These are phyloP conservation scores for Altica lythri DNA, from an alignment of 2,888 invertebrate species.

Conservation along the genomic window DNA sequence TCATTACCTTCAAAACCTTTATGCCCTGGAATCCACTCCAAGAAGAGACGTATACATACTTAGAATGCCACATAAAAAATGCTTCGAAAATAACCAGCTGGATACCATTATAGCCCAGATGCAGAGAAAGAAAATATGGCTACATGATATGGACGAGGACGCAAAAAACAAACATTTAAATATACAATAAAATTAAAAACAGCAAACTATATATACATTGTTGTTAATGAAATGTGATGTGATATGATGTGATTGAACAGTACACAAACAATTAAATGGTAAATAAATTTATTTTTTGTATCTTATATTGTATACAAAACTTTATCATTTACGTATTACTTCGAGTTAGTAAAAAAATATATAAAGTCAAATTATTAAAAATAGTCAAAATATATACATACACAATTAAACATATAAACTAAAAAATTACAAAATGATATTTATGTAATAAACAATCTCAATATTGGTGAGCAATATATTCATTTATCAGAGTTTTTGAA, in stretches of 20 bases:
- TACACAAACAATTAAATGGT: slow-evolving; percentile 16
- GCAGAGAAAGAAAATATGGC: too few relatives aligned
- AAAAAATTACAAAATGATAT: slow-evolving; percentile 20
- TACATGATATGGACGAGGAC: too few relatives aligned
- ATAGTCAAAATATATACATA: slow-evolving; percentile 23
- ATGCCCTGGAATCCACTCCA: too few relatives aligned
- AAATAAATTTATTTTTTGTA: slow-evolving; percentile 30
- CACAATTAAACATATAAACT: slow-evolving; percentile 19
- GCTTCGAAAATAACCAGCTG: too few relatives aligned
- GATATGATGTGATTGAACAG: background rate
- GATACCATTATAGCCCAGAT: too few relatives aligned
- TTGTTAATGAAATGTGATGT: too few relatives aligned
- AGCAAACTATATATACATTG: too few relatives aligned
- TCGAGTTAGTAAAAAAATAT: slow-evolving; percentile 33
- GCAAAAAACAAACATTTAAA: too few relatives aligned
- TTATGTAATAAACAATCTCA: slow-evolving; percentile 22
- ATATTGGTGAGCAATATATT: slow-evolving; percentile 20
- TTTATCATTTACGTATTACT: slow-evolving; percentile 29
- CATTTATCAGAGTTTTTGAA: slow-evolving; percentile 4
- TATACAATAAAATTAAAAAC: too few relatives aligned
- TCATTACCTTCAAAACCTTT: too few relatives aligned
- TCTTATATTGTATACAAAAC: slow-evolving; percentile 29
- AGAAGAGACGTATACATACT: too few relatives aligned
- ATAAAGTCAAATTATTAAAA: slow-evolving; percentile 18
- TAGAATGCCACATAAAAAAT: too few relatives aligned